A percentile compares a stretch with the other conserved stretches of the same genome.
These are phyloP conservation scores for Nysson spinosus DNA, from an alignment of 2,888 invertebrate species.

Conservation along the genomic window DNA sequence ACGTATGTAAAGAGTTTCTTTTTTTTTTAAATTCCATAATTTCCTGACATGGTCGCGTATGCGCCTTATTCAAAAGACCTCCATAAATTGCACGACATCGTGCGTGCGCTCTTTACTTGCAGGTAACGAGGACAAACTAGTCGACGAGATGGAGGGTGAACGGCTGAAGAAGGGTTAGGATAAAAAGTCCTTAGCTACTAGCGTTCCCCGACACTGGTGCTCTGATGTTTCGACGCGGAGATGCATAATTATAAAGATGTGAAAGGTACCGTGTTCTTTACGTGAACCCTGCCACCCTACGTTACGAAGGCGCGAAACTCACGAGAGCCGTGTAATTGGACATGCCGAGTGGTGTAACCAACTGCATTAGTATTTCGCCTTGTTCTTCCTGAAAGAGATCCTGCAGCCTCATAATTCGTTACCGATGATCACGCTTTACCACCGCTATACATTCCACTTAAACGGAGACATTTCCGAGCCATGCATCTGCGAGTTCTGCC, in stretches of 20 bases:
- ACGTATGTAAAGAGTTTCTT: too few species aligned
- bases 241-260: constrained; percentile 37
- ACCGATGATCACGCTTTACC: constrained; percentile 21
- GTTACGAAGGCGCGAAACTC: constrained; percentile 61
- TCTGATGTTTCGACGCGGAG: neutral
- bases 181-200: constrained; percentile 8
- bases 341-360: constrained; percentile 61
- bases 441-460: constrained; percentile 7
- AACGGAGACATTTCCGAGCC: neutral
- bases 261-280: constrained; percentile 31
- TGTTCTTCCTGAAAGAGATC: constrained; percentile 23
- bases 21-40: too few species aligned
- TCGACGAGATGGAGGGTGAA: constrained; percentile 9
- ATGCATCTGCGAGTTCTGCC: too few species aligned
- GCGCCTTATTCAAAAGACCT: constrained; percentile 2
- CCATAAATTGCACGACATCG: constrained; percentile 3
- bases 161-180: neutral
- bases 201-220: constrained; percentile 2
- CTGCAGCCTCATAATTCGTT: constrained; percentile 19
- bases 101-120: constrained; percentile 3
- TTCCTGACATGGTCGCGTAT: too few species aligned
- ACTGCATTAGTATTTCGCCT: constrained; percentile 45
- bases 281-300: constrained; percentile 44
- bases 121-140: constrained; percentile 17
- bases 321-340: constrained; percentile 68